Base-by-base conservation (phyloP, 2,888 invertebrate species). In the Liodrosophila aerea region DNA sequence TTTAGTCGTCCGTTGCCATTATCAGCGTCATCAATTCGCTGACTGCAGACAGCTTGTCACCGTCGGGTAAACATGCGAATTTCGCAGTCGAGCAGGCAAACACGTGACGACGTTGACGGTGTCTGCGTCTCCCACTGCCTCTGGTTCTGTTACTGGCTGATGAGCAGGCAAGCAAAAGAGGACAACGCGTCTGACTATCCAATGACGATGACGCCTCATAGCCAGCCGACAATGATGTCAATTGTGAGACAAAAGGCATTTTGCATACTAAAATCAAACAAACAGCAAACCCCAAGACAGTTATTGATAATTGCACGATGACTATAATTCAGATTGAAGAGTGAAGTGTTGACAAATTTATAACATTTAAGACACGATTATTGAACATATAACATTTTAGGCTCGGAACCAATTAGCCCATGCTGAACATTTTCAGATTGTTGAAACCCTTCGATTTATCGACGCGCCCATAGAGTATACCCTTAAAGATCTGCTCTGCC, bases 361-460 rank as follows among this genome's bases (percentile, higher is more conserved):
- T 67, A 57, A 49, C 40, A 64, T 68, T 60, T 40, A 52, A 43
- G 47, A 49, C 53, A 63, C 45, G 36, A 61, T 52, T 68, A 58
- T 53, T 64, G 40, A 54, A 51, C 46, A 64, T 39, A 30, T 43
- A 43, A 13, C 33, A 4, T 4, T 7, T 13, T 1, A 12, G 1
- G 0, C n/a, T 2, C 5, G 3, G 16, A 4, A 4, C 27, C 18
- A 30, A 16, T 50, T 65, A 88, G 2, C 88, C 88, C 73, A 89
- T 64, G 40, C 87, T 88, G 43, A 89, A 89, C 61, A 85, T 81
- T 72, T 88, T 89, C 1, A 89, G 76, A 74, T 89, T 88, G 63
- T 89, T 81, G 30, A 89, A 89, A 2, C 87, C 89, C 57, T 88
- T 89, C 9, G 89, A 88, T 27, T 89, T 89, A 57, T 89, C 88